Base-by-base conservation (phyloP, 2,797 vertebrate genomes). In the Liasis olivaceus region DNA sequence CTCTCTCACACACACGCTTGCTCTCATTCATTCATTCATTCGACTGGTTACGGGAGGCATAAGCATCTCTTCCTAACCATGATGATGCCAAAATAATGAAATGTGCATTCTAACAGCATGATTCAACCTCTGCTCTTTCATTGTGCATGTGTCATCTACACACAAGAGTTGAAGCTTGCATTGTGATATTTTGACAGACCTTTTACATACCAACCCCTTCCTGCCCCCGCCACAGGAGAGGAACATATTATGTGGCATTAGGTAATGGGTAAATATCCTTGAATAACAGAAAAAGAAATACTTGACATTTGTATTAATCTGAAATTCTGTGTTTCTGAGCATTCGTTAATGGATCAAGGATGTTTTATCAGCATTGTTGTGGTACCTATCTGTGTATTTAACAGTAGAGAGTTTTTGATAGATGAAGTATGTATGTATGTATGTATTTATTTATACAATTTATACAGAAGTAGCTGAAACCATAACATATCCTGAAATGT, bases 401-500 rank as follows among this genome's bases (percentile, higher is more conserved):
- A 58, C 26, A n/a, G 85, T n/a, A 56, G 42, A 13, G 2, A 22
- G 54, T 42, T n/a, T 59, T 81, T 56, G 85, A 42, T 14, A n/a
- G 66, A 63, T 15, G 62, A 56, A 47, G n/a, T 24, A 2, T 42
- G 36, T 42, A 42, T 42, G 36, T 42, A 42, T 42, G 36, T 42
- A 36, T 36, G n/a, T 42, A 42, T 42, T 42, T 42, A 42, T 42
- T 42, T 42, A 42, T 42, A 42, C 36, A 42, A 42, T 42, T 42
- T 42, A 42, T 42, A 42, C 2, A 63, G 58, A 63, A 12, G 31
- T 9, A 64, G 62, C 66, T 56, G 47, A 81, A 69, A 87, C 59
- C 47, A 93, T 58, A 90, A 58, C 36, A 60, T 58, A 64, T 84
- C 60, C 59, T 64, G 47, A 88, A 90, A 93, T 77, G 54, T 28